Base-by-base conservation (phyloP, 2,113 vertebrate species). In the Desmodus rotundus region DNA sequence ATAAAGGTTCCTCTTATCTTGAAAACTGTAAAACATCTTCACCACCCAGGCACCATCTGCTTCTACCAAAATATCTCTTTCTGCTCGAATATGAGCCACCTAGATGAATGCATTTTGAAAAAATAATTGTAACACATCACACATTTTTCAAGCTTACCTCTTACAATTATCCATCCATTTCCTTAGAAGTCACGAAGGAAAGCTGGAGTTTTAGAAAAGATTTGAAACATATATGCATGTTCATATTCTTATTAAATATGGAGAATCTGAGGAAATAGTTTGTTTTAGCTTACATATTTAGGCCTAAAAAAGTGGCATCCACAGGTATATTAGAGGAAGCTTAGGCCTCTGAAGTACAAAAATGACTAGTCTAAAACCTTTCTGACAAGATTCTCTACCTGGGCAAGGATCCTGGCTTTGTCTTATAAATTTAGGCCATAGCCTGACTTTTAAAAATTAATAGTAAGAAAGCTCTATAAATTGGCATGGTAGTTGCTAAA, bases 1-100 rank as follows among this genome's bases (percentile, higher is more conserved):
- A 97, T 99, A 99, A 87, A 99, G 99, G 98, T 99, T 99, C 97
- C 99, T 99, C 97, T 99, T 99, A 98, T 99, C 99, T 98, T 99
- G 99, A 97, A 99, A 99, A 98, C 99, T 99, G 98, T 99, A 99
- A 98, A 99, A 99, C 99, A 99, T 99, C 98, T 99, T 99, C 89
- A 99, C 99, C 90, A 99, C 99, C 99, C 99, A 99, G 80, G 99
- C 99, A 41, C 99, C 99, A 92, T 99, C 99, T 0, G 99, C 99
- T 98, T 99, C 99, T 89, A 99, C 99, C 82, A 99, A 98, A 96
- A 99, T 99, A 97, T 99, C 99, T 97, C 99, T 98, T 98, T 99
- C 99, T 47, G 99, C 99, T 95, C 99, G 98, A 95, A 99, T 99
- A 81, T 99, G 99, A 76, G 99, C 99, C 17, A 99, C 99, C 99